Evolutionary conservation across 2,797 vertebrate species (phyloP).

Genomic region (Pempheris klunzingeri): DNA sequence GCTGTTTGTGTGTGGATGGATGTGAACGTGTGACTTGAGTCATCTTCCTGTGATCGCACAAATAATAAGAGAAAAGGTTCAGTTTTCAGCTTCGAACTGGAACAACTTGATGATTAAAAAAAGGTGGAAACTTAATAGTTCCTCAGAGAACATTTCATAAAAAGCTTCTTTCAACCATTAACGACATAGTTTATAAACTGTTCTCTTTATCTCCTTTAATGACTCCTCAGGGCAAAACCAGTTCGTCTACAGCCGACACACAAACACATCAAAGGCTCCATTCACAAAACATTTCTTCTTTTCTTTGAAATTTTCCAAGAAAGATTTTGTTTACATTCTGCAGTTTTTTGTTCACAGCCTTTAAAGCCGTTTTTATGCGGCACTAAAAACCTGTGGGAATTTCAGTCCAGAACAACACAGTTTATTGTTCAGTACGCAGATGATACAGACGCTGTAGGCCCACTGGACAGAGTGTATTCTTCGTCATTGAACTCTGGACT

Average conservation of each 20-base stretch:
- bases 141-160: background rate
- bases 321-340: background rate
- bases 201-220: background rate
- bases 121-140: background rate
- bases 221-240: background rate
- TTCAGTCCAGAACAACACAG: background rate
- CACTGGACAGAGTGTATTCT: constrained; percentile 11
- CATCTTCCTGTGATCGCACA: background rate
- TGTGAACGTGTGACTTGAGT: background rate
- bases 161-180: background rate
- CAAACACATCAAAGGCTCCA: background rate
- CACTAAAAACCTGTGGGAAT: constrained; percentile 7
- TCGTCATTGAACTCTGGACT: constrained; percentile 47
- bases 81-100: background rate
- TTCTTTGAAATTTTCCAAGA: background rate
- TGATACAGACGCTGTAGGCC: background rate
- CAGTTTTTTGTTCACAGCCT: constrained; percentile 5
- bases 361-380: background rate
- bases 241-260: background rate
- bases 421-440: constrained; percentile 11
- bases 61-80: background rate
- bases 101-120: constrained; percentile 2
- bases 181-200: background rate
- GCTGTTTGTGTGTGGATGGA: background rate
- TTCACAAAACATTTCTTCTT: background rate